A percentile compares a stretch with the other conserved stretches of the same genome.
These are phyloP conservation scores for Cavia aperea DNA, from an alignment of 2,113 vertebrate genomes.

Conservation along the genomic window DNA sequence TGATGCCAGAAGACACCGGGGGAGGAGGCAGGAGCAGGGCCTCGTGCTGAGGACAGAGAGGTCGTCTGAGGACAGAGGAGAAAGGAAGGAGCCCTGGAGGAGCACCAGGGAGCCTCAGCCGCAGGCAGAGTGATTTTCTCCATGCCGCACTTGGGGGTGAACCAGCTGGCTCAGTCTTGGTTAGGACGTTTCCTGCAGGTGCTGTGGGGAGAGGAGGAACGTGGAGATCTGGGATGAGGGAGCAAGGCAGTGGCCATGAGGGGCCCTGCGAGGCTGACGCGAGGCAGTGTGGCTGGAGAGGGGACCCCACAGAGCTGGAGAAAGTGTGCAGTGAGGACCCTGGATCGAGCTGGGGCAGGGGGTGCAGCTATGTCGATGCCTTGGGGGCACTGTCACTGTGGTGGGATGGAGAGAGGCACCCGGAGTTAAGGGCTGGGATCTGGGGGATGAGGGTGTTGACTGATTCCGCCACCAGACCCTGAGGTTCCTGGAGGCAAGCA, in stretches of 20 bases:
- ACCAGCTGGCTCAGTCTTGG: neutral
- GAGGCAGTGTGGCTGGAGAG: accelerated
- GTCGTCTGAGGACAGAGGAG: neutral
- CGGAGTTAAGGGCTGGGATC: neutral
- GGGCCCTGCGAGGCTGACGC: neutral
- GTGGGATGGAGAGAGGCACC: neutral
- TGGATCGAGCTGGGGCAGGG: too few species aligned
- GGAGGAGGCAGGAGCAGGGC: neutral
- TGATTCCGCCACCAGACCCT: neutral
- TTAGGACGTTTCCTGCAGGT: neutral
- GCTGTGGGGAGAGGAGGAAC: neutral
- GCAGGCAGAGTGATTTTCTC: neutral
- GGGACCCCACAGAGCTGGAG: accelerated
- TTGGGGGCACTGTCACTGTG: neutral
- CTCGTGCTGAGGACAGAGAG: neutral
- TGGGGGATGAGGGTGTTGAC: accelerated
- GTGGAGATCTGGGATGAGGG: neutral
- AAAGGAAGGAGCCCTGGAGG: accelerated
- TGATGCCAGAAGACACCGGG: neutral
- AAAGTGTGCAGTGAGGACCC: neutral
- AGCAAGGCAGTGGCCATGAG: too few species aligned
- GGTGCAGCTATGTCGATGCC: neutral
- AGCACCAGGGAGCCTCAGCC: accelerated
- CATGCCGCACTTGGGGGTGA: neutral
- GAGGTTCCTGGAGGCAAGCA: neutral